Evolutionary conservation across 2,797 vertebrate genomes (phyloP).

Genomic region (Podarcis siculus): DNA sequence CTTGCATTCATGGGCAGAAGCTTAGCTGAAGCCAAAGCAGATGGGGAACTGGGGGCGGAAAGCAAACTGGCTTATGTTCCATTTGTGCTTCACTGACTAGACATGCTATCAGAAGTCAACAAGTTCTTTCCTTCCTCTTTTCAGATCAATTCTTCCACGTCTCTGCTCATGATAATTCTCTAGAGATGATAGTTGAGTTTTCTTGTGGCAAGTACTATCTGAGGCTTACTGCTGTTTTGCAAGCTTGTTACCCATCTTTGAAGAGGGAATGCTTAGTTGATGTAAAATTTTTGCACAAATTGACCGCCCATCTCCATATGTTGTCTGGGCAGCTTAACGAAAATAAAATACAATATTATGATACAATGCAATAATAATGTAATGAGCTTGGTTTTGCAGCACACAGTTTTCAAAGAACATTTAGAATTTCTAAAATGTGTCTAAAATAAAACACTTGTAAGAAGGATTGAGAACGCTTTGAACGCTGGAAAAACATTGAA

Average conservation of each 20-base stretch:
- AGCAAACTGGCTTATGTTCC: constrained; percentile 49
- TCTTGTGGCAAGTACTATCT: neutral
- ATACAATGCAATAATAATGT: no score
- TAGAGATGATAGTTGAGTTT: neutral
- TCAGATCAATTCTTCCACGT: constrained; percentile 66
- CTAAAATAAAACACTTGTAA: neutral
- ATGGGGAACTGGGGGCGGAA: constrained; percentile 8
- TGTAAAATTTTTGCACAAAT: neutral
- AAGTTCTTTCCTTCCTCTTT: constrained; percentile 50
- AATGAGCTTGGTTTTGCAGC: neutral
- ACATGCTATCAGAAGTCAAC: constrained; percentile 55
- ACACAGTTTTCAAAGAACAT: neutral
- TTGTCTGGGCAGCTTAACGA: neutral
- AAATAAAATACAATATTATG: neutral
- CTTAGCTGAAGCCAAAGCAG: constrained; percentile 31
- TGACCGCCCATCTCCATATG: no score
- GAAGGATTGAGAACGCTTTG: neutral
- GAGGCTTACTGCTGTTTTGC: neutral
- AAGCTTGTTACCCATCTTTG: neutral
- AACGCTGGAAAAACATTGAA: neutral
- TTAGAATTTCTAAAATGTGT: neutral
- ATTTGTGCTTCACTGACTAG: constrained; percentile 62
- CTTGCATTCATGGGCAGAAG: constrained; percentile 40
- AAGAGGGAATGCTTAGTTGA: neutral
- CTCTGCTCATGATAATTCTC: constrained; percentile 4